These are phyloP conservation scores for Acanthiza pusilla DNA, from an alignment of 2,797 vertebrate species.

Conservation along the genomic window DNA sequence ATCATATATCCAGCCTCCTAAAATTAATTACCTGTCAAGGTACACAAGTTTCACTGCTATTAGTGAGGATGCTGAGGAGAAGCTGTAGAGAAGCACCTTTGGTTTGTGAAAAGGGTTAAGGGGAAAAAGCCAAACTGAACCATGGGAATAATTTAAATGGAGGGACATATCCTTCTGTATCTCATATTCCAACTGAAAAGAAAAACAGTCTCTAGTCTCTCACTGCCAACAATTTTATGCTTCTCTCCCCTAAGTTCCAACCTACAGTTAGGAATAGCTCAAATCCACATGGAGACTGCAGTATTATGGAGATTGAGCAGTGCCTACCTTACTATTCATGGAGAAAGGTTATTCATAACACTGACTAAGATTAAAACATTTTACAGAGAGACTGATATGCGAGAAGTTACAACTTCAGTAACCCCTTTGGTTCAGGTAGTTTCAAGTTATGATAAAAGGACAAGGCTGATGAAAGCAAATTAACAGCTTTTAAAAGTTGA, in stretches of 20 bases:
- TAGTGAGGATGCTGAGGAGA: not conserved
- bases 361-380: not conserved
- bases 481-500: slow-evolving; percentile 26
- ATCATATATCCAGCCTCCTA: not conserved
- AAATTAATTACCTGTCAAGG: not conserved
- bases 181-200: not conserved
- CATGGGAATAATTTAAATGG: not conserved
- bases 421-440: not conserved
- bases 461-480: not conserved
- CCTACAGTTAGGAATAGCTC: not conserved
- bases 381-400: not conserved
- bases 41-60: not conserved
- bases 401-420: not conserved
- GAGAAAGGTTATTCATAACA: not conserved
- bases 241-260: not conserved
- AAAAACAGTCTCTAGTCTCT: not conserved
- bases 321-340: not conserved
- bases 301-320: not conserved
- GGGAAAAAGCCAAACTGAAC: not conserved
- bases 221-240: not conserved
- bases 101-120: not conserved
- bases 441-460: slow-evolving; percentile 1
- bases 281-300: not conserved
- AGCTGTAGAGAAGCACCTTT: not conserved
- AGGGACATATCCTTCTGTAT: not conserved